Percentiles rank a stretch among this genome's conserved stretches.
Evolutionary conservation across 2,888 invertebrate species (phyloP).

Genomic region (Athalia rosae): DNA sequence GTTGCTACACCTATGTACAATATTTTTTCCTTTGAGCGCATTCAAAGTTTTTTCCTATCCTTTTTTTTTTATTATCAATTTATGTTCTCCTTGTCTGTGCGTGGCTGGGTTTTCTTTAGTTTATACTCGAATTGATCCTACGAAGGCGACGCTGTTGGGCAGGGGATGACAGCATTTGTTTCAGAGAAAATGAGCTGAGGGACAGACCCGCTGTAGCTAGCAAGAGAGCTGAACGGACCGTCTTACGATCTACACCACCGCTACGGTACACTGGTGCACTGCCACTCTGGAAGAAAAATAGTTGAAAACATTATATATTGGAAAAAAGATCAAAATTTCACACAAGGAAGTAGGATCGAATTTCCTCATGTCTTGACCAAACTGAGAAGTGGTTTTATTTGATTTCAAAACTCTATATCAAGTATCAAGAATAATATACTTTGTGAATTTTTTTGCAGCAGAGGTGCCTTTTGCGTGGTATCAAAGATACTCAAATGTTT

Average conservation of each 20-base stretch:
- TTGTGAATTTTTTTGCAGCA: too few relatives aligned
- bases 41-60: neutral
- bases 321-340: slow-evolving; percentile 8
- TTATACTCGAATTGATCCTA: slow-evolving; percentile 49
- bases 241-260: slow-evolving; percentile 58
- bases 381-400: too few relatives aligned
- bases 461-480: too few relatives aligned
- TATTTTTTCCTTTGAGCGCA: neutral
- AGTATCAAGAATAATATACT: too few relatives aligned
- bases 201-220: slow-evolving; percentile 68
- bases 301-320: neutral
- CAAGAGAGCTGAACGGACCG: slow-evolving; percentile 62
- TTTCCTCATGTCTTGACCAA: too few relatives aligned
- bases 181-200: slow-evolving; percentile 67
- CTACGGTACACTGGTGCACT: slow-evolving; percentile 57
- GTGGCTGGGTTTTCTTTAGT: slow-evolving; percentile 11
- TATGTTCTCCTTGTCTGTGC: neutral
- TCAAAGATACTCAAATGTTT: too few relatives aligned
- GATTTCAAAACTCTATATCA: too few relatives aligned
- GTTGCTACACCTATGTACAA: neutral
- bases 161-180: slow-evolving; percentile 64
- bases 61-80: slow-evolving; percentile 7
- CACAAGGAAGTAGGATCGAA: neutral
- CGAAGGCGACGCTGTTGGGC: slow-evolving; percentile 57
- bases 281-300: slow-evolving; percentile 54